These are phyloP conservation scores for Phaedon cochleariae DNA, from an alignment of 2,888 invertebrate genomes.

Conservation along the genomic window DNA sequence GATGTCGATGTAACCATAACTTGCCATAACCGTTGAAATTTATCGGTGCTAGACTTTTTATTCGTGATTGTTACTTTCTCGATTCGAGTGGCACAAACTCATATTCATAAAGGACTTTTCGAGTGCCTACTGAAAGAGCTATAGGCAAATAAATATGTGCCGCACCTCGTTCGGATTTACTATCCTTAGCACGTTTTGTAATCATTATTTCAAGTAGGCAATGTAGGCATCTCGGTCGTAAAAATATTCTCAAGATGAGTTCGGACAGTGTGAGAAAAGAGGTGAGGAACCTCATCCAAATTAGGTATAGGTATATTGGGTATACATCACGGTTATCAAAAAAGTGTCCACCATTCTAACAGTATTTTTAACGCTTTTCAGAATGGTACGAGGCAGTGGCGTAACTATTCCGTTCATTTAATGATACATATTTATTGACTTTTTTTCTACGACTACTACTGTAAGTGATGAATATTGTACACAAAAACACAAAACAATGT, in stretches of 20 bases:
- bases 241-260: background rate
- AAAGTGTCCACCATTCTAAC: too few species aligned
- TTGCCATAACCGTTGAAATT: slow-evolving; percentile 26
- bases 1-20: slow-evolving; percentile 29
- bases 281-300: too few species aligned
- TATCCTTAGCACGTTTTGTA: background rate
- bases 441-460: too few species aligned
- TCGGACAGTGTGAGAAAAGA: background rate
- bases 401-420: too few species aligned
- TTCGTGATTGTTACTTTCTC: slow-evolving; percentile 23
- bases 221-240: background rate
- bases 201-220: slow-evolving; percentile 2
- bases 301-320: too few species aligned
- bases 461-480: too few species aligned
- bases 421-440: too few species aligned
- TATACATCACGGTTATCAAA: too few species aligned
- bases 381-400: too few species aligned
- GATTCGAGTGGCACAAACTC: background rate
- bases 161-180: background rate
- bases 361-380: too few species aligned
- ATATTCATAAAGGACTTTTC: background rate
- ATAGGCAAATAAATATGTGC: background rate
- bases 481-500: too few species aligned
- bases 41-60: slow-evolving; percentile 18
- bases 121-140: slow-evolving; percentile 1